Evolutionary conservation across 2,113 vertebrate species (phyloP).

Genomic region (Chaetura pelagica): DNA sequence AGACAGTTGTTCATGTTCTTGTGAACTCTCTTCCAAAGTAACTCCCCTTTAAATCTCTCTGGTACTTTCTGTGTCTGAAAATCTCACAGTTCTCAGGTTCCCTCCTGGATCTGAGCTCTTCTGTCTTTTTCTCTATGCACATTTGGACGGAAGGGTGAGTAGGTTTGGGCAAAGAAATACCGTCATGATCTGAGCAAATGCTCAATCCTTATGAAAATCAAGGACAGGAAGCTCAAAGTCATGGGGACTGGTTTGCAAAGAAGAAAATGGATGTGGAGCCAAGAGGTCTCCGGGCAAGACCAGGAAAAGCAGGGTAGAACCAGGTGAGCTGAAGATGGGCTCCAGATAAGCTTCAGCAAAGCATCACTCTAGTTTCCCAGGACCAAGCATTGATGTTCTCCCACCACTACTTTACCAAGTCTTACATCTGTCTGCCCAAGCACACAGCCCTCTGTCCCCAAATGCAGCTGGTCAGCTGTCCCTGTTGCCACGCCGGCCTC

Average conservation of each 20-base stretch:
- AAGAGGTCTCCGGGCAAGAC: background rate
- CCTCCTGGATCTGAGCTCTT: background rate
- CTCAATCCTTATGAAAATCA: background rate
- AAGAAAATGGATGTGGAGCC: background rate
- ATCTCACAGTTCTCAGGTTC: background rate
- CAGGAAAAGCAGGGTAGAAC: background rate
- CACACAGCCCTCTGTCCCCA: background rate
- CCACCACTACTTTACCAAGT: background rate
- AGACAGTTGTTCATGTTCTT: background rate
- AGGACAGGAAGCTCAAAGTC: background rate
- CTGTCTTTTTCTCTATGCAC: background rate
- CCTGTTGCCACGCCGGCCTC: conserved; percentile 51
- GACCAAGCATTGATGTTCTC: conserved; percentile 17
- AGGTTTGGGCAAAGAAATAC: background rate
- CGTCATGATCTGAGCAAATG: background rate
- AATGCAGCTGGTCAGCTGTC: conserved; percentile 45
- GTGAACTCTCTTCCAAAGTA: background rate
- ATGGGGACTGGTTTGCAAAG: background rate
- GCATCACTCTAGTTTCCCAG: background rate
- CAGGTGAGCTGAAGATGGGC: background rate
- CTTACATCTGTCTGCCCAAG: background rate
- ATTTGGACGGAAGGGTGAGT: background rate
- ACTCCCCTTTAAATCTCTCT: background rate
- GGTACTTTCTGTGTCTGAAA: background rate
- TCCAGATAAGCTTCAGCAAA: conserved; percentile 14